Percentiles rank a stretch among this genome's conserved stretches.
phyloP scores from a whole-genome alignment of 2,797 vertebrate species.

The Enteromius radiatus region DNA sequence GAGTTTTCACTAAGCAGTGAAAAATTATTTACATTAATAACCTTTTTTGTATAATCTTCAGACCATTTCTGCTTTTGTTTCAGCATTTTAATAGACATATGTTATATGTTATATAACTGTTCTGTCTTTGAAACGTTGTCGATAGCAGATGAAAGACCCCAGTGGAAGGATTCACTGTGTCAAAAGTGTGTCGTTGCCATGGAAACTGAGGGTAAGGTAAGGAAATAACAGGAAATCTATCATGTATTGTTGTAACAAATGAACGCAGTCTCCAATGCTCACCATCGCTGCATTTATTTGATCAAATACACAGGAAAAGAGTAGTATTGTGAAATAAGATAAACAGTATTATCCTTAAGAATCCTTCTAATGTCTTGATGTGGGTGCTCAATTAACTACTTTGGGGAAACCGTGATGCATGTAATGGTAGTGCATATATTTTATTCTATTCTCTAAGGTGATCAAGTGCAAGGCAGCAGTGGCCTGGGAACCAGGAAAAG shows the following conservation, averaged over 20 bases:
- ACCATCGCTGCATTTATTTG: background rate
- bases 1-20: background rate
- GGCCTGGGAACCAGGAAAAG: slow-evolving; percentile 84
- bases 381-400: too few relatives aligned
- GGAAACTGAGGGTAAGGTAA: slow-evolving; percentile 54
- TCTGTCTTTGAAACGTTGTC: background rate
- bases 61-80: background rate
- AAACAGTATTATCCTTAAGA: background rate
- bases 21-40: background rate
- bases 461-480: slow-evolving; percentile 85
- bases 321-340: background rate
- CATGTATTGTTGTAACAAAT: background rate
- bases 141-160: background rate
- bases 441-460: slow-evolving; percentile 67
- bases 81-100: background rate
- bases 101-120: too few relatives aligned
- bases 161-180: background rate
- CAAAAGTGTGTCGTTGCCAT: slow-evolving; percentile 18
- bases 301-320: background rate
- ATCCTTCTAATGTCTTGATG: background rate
- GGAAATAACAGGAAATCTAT: background rate
- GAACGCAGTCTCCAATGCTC: background rate
- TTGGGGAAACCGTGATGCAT: background rate
- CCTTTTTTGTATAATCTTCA: background rate
- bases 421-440: background rate